Conservation (phyloP, 2,888 invertebrate species). For the Timema podura region DNA sequence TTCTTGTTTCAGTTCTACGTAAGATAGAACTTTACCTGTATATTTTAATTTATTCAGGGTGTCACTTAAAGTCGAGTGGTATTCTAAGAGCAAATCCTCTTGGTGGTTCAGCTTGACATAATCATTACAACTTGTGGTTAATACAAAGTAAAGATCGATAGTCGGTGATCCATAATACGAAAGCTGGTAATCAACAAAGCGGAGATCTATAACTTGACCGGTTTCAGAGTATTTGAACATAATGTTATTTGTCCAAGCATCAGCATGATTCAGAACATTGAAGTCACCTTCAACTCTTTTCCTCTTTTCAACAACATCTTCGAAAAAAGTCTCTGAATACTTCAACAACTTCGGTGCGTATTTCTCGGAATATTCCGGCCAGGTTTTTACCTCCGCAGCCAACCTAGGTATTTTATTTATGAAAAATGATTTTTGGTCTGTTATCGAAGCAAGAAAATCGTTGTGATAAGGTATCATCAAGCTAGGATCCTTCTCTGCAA, state of each 20-base stretch:
- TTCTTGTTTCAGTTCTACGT: neutral
- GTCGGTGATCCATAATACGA: slow-evolving; percentile 2
- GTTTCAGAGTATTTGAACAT: slow-evolving; percentile 3
- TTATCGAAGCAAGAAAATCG: too few species aligned
- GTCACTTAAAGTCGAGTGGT: slow-evolving; percentile 5
- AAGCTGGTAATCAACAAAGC: neutral
- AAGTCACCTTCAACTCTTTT: neutral
- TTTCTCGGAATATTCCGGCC: neutral
- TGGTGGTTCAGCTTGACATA: neutral
- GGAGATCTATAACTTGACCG: neutral
- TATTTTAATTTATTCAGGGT: neutral
- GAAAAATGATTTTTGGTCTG: too few species aligned
- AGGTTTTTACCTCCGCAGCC: too few species aligned
- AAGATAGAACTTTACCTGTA: neutral
- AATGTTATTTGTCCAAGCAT: slow-evolving; percentile 8
- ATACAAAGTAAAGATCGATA: neutral
- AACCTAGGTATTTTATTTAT: too few species aligned
- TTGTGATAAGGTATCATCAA: neutral
- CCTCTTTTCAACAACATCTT: too few species aligned
- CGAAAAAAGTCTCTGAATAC: too few species aligned
- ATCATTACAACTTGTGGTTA: neutral
- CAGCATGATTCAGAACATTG: slow-evolving; percentile 8
- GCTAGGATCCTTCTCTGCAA: neutral
- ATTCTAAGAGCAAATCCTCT: neutral
- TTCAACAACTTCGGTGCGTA: neutral